phyloP scores from a whole-genome alignment of 2,888 invertebrate genomes.

The Drosophila nigricruria region DNA sequence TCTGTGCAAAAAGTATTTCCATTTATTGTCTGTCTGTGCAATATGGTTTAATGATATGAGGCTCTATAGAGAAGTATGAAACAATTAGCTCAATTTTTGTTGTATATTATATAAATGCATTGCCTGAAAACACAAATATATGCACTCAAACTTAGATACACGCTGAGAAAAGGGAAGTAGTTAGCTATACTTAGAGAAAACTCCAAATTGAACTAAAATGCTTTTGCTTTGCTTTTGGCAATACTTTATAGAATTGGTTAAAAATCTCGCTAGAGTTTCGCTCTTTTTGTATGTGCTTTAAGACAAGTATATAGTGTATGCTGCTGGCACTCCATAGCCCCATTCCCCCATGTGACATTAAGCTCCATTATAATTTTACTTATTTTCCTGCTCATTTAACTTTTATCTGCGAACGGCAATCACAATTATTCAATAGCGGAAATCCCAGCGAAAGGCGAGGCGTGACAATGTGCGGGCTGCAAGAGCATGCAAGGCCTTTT shows the following conservation, averaged over 20 bases:
- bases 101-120: background rate
- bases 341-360: constrained; percentile 34
- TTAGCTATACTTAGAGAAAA: background rate
- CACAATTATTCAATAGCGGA: constrained; percentile 82
- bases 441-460: constrained; percentile 54
- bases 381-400: constrained; percentile 84
- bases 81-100: background rate
- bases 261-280: no score
- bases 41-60: background rate
- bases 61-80: background rate
- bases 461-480: constrained; percentile 58
- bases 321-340: background rate
- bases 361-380: constrained; percentile 63
- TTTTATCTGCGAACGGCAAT: constrained; percentile 79
- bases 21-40: constrained; percentile 17
- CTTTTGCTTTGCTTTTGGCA: background rate
- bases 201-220: background rate
- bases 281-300: background rate
- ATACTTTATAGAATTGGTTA: background rate
- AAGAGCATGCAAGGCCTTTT: constrained; percentile 36
- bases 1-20: background rate
- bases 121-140: background rate
- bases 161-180: background rate
- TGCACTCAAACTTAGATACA: background rate
- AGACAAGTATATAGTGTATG: background rate